Conservation (phyloP, 2,113 vertebrate species). For the Hippocampus barbouri region DNA sequence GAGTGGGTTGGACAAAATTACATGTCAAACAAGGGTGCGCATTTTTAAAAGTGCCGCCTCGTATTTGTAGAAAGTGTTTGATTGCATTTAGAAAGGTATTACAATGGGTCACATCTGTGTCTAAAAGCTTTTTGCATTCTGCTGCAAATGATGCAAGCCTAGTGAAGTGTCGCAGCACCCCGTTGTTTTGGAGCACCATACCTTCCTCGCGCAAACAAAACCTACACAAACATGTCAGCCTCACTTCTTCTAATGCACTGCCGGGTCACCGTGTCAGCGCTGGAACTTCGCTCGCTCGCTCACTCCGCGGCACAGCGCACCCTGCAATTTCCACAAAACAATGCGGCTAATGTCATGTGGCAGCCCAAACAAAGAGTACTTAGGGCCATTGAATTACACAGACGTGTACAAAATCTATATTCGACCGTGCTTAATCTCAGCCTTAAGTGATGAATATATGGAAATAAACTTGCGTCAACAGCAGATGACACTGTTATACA, state of each 20-base stretch:
- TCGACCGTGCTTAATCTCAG: slow-evolving; percentile 63
- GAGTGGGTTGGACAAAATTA: slow-evolving; percentile 80
- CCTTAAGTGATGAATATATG: background rate
- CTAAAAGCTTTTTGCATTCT: slow-evolving; percentile 80
- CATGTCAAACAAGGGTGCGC: slow-evolving; percentile 77
- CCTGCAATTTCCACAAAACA: slow-evolving; percentile 49
- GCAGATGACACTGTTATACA: background rate
- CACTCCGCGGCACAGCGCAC: slow-evolving; percentile 36
- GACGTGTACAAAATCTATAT: slow-evolving; percentile 57
- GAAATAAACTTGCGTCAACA: background rate
- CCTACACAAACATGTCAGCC: slow-evolving; percentile 71
- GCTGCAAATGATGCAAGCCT: slow-evolving; percentile 76
- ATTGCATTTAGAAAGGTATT: slow-evolving; percentile 80
- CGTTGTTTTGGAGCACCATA: slow-evolving; percentile 71
- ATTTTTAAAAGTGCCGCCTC: slow-evolving; percentile 74
- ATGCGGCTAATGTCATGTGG: slow-evolving; percentile 58
- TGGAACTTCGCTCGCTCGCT: slow-evolving; percentile 57
- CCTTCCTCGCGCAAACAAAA: slow-evolving; percentile 65
- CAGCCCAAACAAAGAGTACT: slow-evolving; percentile 59
- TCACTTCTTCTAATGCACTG: slow-evolving; percentile 70
- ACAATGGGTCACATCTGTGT: slow-evolving; percentile 79
- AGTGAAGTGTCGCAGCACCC: slow-evolving; percentile 72
- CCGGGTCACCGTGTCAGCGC: slow-evolving; percentile 65
- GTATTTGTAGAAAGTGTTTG: slow-evolving; percentile 77
- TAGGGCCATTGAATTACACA: slow-evolving; percentile 52